phyloP scores from a whole-genome alignment of 2,113 vertebrate genomes.

The Centropristis striata region DNA sequence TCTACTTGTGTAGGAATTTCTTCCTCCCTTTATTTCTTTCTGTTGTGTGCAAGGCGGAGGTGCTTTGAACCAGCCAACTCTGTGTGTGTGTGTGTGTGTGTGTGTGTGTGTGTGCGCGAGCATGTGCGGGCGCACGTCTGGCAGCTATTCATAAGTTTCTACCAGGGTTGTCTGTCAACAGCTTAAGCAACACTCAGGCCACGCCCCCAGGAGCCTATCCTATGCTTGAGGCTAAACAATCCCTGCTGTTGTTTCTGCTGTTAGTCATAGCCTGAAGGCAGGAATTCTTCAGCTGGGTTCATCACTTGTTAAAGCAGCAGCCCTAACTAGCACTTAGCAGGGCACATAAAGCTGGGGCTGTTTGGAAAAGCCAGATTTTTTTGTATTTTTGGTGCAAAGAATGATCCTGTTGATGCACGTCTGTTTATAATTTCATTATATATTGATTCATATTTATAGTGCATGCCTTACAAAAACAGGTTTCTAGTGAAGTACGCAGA shows the following conservation, averaged over 20 bases:
- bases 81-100: slow-evolving; percentile 15
- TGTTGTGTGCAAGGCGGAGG: background rate
- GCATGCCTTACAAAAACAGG: background rate
- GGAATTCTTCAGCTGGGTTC: slow-evolving; percentile 56
- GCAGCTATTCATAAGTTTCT: slow-evolving; percentile 11
- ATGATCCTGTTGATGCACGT: background rate
- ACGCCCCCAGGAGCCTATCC: slow-evolving; percentile 30
- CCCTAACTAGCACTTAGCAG: background rate
- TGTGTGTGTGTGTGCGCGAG: background rate
- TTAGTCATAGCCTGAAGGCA: slow-evolving; percentile 74
- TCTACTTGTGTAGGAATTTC: background rate
- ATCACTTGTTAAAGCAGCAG: slow-evolving; percentile 31
- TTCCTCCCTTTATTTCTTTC: background rate
- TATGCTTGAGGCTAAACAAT: slow-evolving; percentile 58
- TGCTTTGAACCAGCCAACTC: slow-evolving; percentile 12
- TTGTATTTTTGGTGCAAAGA: background rate
- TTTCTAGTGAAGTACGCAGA: too few species aligned
- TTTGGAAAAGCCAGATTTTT: slow-evolving; percentile 3
- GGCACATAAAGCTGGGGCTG: background rate
- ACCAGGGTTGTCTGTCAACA: slow-evolving; percentile 51
- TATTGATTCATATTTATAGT: background rate
- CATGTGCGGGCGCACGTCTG: background rate
- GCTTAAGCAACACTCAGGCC: slow-evolving; percentile 63
- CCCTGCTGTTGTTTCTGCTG: slow-evolving; percentile 58
- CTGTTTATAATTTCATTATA: background rate